Evolutionary conservation across 2,797 vertebrate species (phyloP).

Genomic region (Hirundo rustica): DNA sequence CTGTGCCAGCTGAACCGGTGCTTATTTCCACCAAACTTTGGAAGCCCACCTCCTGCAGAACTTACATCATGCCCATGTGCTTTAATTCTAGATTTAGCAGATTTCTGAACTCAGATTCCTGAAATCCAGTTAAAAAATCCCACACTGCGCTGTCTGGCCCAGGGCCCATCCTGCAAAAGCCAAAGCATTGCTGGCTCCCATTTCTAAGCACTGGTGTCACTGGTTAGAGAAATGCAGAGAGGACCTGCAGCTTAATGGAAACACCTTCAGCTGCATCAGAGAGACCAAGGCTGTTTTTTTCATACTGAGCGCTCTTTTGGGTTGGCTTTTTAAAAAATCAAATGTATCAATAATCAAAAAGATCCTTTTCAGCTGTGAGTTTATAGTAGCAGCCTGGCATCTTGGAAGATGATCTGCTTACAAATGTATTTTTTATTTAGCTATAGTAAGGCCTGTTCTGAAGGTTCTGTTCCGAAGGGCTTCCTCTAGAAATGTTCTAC

Average conservation of each 20-base stretch:
- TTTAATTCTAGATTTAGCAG: not conserved
- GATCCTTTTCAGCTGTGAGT: not conserved
- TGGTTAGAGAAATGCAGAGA: not conserved
- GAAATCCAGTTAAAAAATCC: not conserved
- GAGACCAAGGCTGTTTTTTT: not conserved
- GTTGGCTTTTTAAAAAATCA: not conserved
- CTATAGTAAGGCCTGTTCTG: not conserved
- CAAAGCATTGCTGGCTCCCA: not conserved
- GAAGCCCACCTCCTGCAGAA: not conserved
- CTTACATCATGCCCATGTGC: not conserved
- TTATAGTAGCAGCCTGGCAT: not conserved
- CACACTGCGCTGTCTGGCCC: fast-evolving
- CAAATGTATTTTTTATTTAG: not conserved
- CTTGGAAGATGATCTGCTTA: not conserved
- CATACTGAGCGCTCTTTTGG: not conserved
- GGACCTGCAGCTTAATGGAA: not conserved
- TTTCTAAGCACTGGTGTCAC: not conserved
- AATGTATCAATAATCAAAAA: not conserved
- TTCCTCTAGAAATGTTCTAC: not conserved
- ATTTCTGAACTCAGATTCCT: not conserved
- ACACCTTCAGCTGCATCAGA: fast-evolving
- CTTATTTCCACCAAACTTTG: not conserved
- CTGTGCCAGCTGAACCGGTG: not conserved
- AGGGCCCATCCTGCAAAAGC: not conserved
- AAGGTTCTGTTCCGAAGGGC: not conserved